Conservation (phyloP, 2,797 vertebrate species). For the Tragelaphus oryx region DNA sequence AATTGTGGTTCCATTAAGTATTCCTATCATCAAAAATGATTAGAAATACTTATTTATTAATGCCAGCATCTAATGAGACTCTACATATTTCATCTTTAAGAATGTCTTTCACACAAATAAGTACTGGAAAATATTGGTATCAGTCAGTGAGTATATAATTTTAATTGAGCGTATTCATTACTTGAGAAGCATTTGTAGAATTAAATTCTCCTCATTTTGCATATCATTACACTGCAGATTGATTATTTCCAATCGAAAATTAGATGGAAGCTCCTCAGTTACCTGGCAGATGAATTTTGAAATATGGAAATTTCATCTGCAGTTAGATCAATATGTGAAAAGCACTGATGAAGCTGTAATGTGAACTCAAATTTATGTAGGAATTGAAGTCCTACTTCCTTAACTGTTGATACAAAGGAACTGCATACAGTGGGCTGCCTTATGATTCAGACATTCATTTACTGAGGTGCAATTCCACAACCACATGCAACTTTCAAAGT, state of each 20-base stretch:
- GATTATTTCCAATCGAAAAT: neutral
- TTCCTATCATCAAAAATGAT: neutral
- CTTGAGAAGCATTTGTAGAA: neutral
- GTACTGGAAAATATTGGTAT: neutral
- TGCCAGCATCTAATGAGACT: neutral
- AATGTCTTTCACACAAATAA: neutral
- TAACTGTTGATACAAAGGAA: neutral
- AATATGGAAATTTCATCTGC: neutral
- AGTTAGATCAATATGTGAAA: neutral
- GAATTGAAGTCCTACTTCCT: neutral
- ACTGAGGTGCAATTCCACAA: neutral
- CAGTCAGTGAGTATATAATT: neutral
- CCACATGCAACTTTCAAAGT: neutral
- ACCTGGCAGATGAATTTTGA: neutral
- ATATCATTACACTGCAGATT: neutral
- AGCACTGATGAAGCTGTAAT: neutral
- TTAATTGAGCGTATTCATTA: neutral
- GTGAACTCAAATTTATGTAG: neutral
- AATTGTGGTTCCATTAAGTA: neutral
- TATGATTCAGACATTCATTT: neutral
- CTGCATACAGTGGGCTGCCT: neutral
- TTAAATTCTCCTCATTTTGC: neutral
- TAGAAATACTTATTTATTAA: neutral
- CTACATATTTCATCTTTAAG: neutral
- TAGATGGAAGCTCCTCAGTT: neutral